Evolutionary conservation across 2,797 vertebrate species (phyloP), one percentile per base, ranked within the genome.

Genomic region (Leptodactylus fallax): DNA sequence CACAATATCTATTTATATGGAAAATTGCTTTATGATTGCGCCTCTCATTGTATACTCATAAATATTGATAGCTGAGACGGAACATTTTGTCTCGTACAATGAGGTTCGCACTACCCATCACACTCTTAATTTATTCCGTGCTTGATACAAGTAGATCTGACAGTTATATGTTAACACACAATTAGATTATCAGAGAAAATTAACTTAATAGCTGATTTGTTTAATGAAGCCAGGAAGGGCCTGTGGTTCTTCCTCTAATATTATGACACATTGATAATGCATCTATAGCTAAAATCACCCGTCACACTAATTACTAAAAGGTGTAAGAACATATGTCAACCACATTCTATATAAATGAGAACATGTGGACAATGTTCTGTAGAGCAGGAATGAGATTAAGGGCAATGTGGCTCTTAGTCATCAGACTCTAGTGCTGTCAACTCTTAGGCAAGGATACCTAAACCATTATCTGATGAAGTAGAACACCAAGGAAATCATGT

Each of bases 11-110:
- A 78, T 67, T 83, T 83, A 83, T 83, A 78, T 85, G 71, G 56
- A 47, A 77, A 85, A 85, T 85, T 63, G 61, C 72, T 77, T 85
- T 78, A 85, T 85, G 83, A 85, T 78, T 85, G 83, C 17, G 23
- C 45, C 49, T 11, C 83, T 63, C 58, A 47, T 85, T 85, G 83
- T 85, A 53, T 78, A 85, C 83, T 85, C 83, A 85, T 85, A 85
- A 85, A 85, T 85, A 85, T 85, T 49, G 72, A 85, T 85, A 36
- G 58, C 72, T 6, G 8, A 85, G 83, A 47, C 72, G 77, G 72
- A 78, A 77, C 83, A 85, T 78, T 85, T 63, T 25, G 56, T 78
- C 58, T 65, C 19, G 58, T 49, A 45, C 45, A 65, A 53, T 85
- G 56, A 61, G 61, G n/a, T 60, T 76, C 69, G 19, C 65, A 47